Conservation (phyloP, 2,888 invertebrate genomes). For the Deilephila porcellus region DNA sequence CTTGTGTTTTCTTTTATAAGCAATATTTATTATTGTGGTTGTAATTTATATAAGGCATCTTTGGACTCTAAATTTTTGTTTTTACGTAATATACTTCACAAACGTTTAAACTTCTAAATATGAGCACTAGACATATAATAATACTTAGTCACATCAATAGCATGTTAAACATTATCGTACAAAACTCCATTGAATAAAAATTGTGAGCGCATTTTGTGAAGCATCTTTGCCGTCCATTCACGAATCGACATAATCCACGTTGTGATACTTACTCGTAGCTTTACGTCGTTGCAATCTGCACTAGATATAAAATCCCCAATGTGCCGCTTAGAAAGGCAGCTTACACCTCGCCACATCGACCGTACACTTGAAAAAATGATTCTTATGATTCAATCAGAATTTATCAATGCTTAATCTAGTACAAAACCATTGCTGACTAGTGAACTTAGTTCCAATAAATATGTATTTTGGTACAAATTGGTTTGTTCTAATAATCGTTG, state of each 20-base stretch:
- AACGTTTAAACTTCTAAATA: neutral
- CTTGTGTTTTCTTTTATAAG: neutral
- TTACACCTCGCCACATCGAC: neutral
- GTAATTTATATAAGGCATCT: neutral
- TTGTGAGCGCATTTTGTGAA: constrained; percentile 11
- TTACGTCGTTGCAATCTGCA: constrained; percentile 12
- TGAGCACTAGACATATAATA: constrained; percentile 4
- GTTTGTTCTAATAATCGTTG: too few relatives aligned
- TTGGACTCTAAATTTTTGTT: too few relatives aligned
- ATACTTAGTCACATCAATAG: neutral
- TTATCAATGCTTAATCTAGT: neutral
- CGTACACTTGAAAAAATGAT: neutral
- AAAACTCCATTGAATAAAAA: neutral
- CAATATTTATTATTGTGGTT: neutral
- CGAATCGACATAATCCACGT: constrained; percentile 19
- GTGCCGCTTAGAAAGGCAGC: neutral
- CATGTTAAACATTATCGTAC: constrained; percentile 7
- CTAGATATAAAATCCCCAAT: neutral
- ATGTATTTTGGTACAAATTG: neutral
- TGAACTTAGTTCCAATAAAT: neutral
- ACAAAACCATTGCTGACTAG: constrained; percentile 1
- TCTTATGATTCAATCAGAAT: neutral
- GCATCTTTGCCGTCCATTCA: constrained; percentile 24
- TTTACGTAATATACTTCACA: neutral
- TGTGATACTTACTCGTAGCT: constrained; percentile 21